Percentiles rank a stretch among this genome's conserved stretches.
These are phyloP conservation scores for Siderastrea radians DNA, from an alignment of 92 coral and sea anemone genomes.

Conservation along the genomic window DNA sequence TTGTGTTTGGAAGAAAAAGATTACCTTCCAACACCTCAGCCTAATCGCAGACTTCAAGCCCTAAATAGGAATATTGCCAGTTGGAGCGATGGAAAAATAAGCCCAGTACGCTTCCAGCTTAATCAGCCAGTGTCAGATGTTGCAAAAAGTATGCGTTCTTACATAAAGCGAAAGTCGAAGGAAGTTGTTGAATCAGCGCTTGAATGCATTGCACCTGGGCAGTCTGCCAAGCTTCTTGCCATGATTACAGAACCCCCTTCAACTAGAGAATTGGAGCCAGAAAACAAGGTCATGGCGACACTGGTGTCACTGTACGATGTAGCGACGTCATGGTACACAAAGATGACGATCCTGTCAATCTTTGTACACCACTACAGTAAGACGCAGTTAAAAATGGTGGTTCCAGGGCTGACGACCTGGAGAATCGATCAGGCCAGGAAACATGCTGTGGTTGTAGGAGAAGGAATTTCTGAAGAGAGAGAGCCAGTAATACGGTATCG, in stretches of 20 bases:
- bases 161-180: conserved; percentile 49
- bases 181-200: conserved; percentile 41
- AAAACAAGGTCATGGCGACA: conserved; percentile 24
- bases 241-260: conserved; percentile 6
- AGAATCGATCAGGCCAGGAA: too few relatives aligned
- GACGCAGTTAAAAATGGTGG: too few relatives aligned
- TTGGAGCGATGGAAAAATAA: conserved; percentile 55
- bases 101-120: conserved; percentile 52
- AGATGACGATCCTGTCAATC: conserved; percentile 45
- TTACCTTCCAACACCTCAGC: conserved; percentile 55
- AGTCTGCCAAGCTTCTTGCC: conserved; percentile 35
- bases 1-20: conserved; percentile 31
- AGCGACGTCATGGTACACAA: conserved; percentile 61
- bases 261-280: conserved; percentile 5
- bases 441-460: too few relatives aligned
- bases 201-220: conserved; percentile 64
- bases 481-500: too few relatives aligned
- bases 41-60: conserved; percentile 26
- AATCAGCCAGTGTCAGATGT: conserved; percentile 45
- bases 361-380: conserved; percentile 65
- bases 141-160: conserved; percentile 44
- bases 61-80: conserved; percentile 45
- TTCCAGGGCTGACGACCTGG: too few relatives aligned
- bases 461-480: too few relatives aligned
- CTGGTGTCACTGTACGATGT: conserved; percentile 50